Conservation (phyloP, 2,888 invertebrate species). For the Synanthedon tipuliformis region DNA sequence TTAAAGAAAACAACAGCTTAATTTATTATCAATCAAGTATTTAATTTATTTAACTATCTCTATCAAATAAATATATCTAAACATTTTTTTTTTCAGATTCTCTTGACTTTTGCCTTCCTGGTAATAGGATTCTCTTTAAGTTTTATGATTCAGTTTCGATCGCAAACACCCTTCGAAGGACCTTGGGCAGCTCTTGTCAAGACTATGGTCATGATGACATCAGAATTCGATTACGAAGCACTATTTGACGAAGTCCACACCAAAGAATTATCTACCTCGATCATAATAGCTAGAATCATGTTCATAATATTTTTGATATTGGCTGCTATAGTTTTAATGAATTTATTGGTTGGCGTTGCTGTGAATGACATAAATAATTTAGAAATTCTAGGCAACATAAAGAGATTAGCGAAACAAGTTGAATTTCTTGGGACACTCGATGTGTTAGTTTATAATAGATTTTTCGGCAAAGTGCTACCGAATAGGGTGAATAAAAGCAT, state of each 20-base stretch:
- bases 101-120: conserved; percentile 56
- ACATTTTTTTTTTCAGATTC: conserved; percentile 44
- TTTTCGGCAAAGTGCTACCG: conserved; percentile 45
- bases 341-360: conserved; percentile 70
- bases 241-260: conserved; percentile 58
- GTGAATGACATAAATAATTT: conserved; percentile 71
- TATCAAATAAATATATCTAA: too few relatives aligned
- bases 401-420: conserved; percentile 67
- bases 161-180: conserved; percentile 57
- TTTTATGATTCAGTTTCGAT: conserved; percentile 69
- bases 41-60: too few relatives aligned
- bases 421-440: conserved; percentile 65
- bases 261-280: conserved; percentile 41
- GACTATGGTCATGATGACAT: conserved; percentile 72
- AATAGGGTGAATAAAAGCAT: conserved; percentile 33
- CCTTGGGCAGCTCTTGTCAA: conserved; percentile 67
- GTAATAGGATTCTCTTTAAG: conserved; percentile 68
- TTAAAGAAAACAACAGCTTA: background rate
- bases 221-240: conserved; percentile 67
- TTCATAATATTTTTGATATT: conserved; percentile 65
- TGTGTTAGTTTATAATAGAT: conserved; percentile 56
- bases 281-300: conserved; percentile 56
- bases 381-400: conserved; percentile 67
- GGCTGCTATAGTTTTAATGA: conserved; percentile 71
- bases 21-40: too few relatives aligned